phyloP scores from a whole-genome alignment of 2,888 invertebrate genomes.

The Blera fallax region DNA sequence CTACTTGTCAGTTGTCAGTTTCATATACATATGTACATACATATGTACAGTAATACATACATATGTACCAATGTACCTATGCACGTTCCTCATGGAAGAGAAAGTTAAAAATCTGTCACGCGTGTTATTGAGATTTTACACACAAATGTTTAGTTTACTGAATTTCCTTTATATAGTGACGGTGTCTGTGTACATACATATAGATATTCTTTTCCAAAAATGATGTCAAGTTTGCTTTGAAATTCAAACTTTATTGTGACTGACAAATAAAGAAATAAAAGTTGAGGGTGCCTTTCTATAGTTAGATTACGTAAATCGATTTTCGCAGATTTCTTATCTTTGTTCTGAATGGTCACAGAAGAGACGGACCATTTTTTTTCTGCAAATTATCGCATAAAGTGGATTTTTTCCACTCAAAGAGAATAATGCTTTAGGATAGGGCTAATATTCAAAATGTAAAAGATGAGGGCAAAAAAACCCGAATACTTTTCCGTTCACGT shows the following conservation, averaged over 20 bases:
- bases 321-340: neutral
- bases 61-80: too few relatives aligned
- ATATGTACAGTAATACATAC: too few relatives aligned
- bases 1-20: too few relatives aligned
- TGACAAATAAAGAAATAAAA: neutral
- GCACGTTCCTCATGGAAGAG: too few relatives aligned
- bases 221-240: neutral
- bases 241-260: neutral
- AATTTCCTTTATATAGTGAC: neutral
- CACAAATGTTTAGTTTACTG: neutral
- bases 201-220: neutral
- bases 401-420: neutral
- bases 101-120: neutral
- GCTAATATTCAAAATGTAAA: neutral
- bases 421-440: neutral
- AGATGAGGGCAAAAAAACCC: neutral
- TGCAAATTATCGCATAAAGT: conserved; percentile 3
- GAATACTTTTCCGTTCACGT: neutral
- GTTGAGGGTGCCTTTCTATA: neutral
- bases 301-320: neutral
- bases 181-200: neutral
- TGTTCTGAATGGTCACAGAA: neutral
- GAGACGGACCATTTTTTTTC: neutral
- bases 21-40: too few relatives aligned
- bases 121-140: neutral